Base-by-base conservation (phyloP, 2,888 invertebrate species). In the Osmoderma eremita region DNA sequence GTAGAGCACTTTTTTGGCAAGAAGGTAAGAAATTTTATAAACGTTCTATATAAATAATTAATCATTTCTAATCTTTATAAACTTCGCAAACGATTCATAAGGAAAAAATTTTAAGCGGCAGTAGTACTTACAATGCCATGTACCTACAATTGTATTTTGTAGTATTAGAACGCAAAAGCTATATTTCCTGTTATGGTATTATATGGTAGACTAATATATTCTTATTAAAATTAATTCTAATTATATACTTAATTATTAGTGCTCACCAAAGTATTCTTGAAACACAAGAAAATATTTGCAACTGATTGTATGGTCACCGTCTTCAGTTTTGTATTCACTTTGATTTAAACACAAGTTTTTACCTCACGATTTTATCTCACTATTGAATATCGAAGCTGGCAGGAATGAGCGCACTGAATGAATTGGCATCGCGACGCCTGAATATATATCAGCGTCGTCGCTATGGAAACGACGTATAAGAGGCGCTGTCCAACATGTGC, bases 371-470 rank as follows among this genome's bases (percentile, higher is more conserved):
- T 45, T 10, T 56, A 56, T 42, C 22, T 53, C 53, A 53, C 53
- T 38, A 10, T 38, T 41, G 30, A 61, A 30, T 45, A 61, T 30
- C 45, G 45, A 61, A 36, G 30, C 58, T 61, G 17, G 24, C 42
- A 45, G 30, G 30, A 45, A 45, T 45, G 68, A 71, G 71, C 70
- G 69, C 70, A 78, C 77, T 79, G 77, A 79, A 78, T 78, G 78
- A 73, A 74, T 56, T 65, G 68, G 75, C 78, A 77, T 78, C 78
- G 75, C 76, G 79, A 78, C 79, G 79, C 78, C 67, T 65, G 61
- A 69, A 76, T 77, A 78, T 79, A 77, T 80, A 80, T 78, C 67
- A 78, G 71, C 72, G 75, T 69, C 72, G 77, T 79, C 71, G 70
- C 74, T 74, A 77, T 78, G 77, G 77, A 65, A 71, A 79, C 78